Conservation (phyloP, 1,140 invertebrate species). For the Halyomorpha halys region DNA sequence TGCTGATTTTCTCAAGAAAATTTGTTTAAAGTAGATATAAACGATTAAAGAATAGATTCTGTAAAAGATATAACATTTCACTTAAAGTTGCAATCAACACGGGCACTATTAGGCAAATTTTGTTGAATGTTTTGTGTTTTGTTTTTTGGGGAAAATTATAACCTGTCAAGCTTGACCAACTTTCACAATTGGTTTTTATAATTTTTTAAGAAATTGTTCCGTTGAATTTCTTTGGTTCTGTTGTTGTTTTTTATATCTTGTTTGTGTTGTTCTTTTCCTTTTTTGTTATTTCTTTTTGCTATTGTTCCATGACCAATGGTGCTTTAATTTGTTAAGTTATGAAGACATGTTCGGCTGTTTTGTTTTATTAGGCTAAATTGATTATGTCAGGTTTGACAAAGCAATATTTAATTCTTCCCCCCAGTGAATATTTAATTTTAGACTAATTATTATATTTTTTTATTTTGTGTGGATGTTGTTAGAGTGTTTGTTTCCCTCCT, state of each 20-base stretch:
- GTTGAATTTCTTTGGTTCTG: neutral
- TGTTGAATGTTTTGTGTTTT: slow-evolving; percentile 2
- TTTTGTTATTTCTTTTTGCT: neutral
- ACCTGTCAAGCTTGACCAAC: slow-evolving; percentile 15
- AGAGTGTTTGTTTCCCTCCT: slow-evolving; percentile 13
- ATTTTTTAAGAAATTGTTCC: neutral
- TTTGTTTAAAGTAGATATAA: slow-evolving; percentile 6
- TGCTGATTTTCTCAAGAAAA: slow-evolving; percentile 9
- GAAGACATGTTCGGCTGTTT: too few species aligned
- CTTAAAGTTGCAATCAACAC: slow-evolving; percentile 18
- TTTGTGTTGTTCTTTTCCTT: slow-evolving; percentile 9
- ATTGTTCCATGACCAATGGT: slow-evolving; percentile 8
- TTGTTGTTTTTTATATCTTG: slow-evolving; percentile 6
- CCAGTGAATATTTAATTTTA: slow-evolving; percentile 9
- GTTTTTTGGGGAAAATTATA: slow-evolving; percentile 15
- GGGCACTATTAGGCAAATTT: slow-evolving; percentile 17
- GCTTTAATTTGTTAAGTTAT: slow-evolving; percentile 2
- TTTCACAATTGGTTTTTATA: neutral
- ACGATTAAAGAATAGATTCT: slow-evolving; percentile 16
- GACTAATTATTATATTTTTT: slow-evolving; percentile 7
- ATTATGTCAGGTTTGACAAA: slow-evolving; percentile 14
- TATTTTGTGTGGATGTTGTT: slow-evolving; percentile 3
- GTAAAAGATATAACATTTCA: slow-evolving; percentile 8
- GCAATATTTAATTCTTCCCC: slow-evolving; percentile 16
- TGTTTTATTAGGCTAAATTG: too few species aligned